Evolutionary conservation across 2,888 invertebrate species (phyloP).

Genomic region (Thera britannica): DNA sequence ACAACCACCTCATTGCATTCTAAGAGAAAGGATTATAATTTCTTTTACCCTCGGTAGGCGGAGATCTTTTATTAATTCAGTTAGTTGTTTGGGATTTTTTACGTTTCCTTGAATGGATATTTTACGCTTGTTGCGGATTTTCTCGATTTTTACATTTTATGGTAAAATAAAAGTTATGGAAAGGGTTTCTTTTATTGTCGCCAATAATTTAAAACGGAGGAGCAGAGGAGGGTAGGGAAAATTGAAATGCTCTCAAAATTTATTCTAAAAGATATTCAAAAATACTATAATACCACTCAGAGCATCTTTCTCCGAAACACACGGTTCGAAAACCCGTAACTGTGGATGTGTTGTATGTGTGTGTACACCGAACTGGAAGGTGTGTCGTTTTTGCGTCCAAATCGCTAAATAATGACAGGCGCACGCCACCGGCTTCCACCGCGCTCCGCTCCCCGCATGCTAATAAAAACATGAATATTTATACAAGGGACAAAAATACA

Average conservation of each 20-base stretch:
- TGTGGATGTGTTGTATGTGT: slow-evolving; percentile 37
- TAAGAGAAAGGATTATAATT: slow-evolving; percentile 84
- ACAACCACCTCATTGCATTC: slow-evolving; percentile 84
- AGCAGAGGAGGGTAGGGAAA: too few relatives aligned
- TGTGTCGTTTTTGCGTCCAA: slow-evolving; percentile 77
- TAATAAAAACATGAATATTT: slow-evolving; percentile 81
- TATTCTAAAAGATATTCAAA: too few relatives aligned
- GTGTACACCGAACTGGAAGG: slow-evolving; percentile 62
- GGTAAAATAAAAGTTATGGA: background rate
- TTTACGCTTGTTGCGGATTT: slow-evolving; percentile 35
- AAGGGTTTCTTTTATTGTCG: background rate
- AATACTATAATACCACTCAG: slow-evolving; percentile 2
- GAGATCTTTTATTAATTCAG: slow-evolving; percentile 78
- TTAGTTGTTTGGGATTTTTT: slow-evolving; percentile 61
- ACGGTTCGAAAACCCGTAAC: slow-evolving; percentile 19
- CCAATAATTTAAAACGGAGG: background rate
- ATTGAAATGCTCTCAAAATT: too few relatives aligned
- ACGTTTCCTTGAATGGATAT: slow-evolving; percentile 44
- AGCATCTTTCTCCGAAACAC: slow-evolving; percentile 19
- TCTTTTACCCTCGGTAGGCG: slow-evolving; percentile 68
- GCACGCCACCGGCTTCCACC: slow-evolving; percentile 59
- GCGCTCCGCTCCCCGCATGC: slow-evolving; percentile 69
- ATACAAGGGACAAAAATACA: slow-evolving; percentile 67
- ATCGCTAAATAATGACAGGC: slow-evolving; percentile 81
- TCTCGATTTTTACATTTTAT: slow-evolving; percentile 14